phyloP scores from a whole-genome alignment of 2,113 vertebrate genomes.

The Herpailurus yagouaroundi region DNA sequence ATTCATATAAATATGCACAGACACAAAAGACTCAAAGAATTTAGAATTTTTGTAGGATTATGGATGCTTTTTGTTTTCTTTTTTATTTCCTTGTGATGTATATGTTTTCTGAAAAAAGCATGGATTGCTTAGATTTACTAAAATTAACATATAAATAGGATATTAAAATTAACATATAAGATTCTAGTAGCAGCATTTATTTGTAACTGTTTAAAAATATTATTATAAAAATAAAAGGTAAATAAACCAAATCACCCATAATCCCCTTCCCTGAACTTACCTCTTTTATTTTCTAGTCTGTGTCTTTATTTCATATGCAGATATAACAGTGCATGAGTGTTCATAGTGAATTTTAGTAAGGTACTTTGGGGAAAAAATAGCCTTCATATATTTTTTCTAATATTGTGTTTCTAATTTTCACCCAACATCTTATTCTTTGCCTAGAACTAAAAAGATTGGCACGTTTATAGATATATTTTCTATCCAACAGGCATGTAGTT shows the following conservation, averaged over 20 bases:
- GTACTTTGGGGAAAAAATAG: neutral
- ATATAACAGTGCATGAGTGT: neutral
- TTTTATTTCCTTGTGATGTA: neutral
- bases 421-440: neutral
- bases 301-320: neutral
- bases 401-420: neutral
- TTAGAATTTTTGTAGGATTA: neutral
- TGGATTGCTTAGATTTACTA: slow-evolving; percentile 8
- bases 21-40: neutral
- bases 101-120: neutral
- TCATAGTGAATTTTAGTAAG: slow-evolving; percentile 4
- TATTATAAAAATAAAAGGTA: neutral
- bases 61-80: neutral
- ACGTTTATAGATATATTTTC: slow-evolving; percentile 22
- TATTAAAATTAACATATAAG: slow-evolving; percentile 24
- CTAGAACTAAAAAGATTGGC: neutral
- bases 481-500: neutral
- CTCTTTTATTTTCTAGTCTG: neutral
- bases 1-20: neutral
- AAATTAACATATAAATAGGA: neutral
- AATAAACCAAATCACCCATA: neutral
- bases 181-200: neutral
- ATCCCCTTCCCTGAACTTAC: neutral
- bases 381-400: neutral
- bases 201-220: neutral